Evolutionary conservation across 2,888 invertebrate species (phyloP), one percentile per base, ranked within the genome.

Genomic region (Sthenelais limicola): DNA sequence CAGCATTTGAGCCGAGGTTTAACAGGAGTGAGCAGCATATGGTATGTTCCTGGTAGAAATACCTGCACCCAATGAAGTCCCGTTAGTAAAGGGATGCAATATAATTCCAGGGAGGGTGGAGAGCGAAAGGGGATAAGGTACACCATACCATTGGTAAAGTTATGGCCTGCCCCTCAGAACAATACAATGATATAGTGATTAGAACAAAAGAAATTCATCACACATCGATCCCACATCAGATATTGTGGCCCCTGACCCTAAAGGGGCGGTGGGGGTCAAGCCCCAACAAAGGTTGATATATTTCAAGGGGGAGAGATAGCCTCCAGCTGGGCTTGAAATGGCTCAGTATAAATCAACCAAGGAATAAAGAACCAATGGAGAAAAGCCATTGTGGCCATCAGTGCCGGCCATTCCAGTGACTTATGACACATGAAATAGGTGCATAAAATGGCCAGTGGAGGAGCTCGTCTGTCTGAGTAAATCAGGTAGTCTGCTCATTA

Each of bases 401-500:
- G 30, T 56, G 56, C 56, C 15, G 56, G 28, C 30, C 56, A 32
- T 56, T 24, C 26, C 18, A 21, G 28, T 56, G 56, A 56, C 56
- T 28, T 56, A 56, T 24, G 56, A 24, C 56, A 32, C 9, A 5
- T 18, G 7, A n/a, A 12, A 30, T 28, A n/a, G 30, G n/a, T n/a
- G 30, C 32, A 9, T 3, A n/a, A 32, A 56, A 32, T 1, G 30
- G 32, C 56, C 9, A 18, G 28, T 24, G 30, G 32, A 30, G 32
- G n/a, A n/a, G n/a, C n/a, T n/a, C n/a, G n/a, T n/a, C n/a, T 56
- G 56, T 56, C 56, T 56, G 30, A 56, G 56, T 56, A 56, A 56
- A 56, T 56, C 56, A 56, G 32, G 1, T 12, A 21, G 32, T 9
- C 18, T 12, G 30, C 56, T 56, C 56, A 24, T 56, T 56, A 56